Evolutionary conservation across 1,140 invertebrate species (phyloP), one percentile per base, ranked within the genome.

Genomic region (Euglossa dilemma): DNA sequence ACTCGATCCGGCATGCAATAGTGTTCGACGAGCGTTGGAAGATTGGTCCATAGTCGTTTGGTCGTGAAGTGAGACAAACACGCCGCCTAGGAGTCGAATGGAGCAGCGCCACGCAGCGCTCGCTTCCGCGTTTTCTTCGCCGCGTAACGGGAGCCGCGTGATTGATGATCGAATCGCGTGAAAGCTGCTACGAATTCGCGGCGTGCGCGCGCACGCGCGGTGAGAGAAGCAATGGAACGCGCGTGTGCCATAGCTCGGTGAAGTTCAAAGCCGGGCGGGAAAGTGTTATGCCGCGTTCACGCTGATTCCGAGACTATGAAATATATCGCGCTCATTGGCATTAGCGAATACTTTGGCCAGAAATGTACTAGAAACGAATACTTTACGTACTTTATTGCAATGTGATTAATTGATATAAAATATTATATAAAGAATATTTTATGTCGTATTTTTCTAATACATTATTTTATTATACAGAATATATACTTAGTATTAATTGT

Each of bases 151-250:
- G 81, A 79, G 75, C 74, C 56, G 66, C 36, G 56, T 83, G 81
- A 83, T 83, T 76, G 75, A 83, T 69, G 81, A 79, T 79, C 56
- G 50, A 71, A 79, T 83, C 75, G 81, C 81, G 67, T 78, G 81
- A 79, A 83, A 78, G 74, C 75, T 54, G 81, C 75, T 63, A 59
- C 47, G 72, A 56, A 83, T 79, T 79, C 74, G 54, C 66, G 18
- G 54, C 25, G 20, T 20, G 9, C 61, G 18, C 45, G 54, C n/a
- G 54, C 25, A 14, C 36, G 9, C 61, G 18, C 45, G 54, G 18
- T 11, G 20, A 56, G 25, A 73, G 71, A 73, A 28, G 6, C 45
- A 9, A 14, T 25, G n/a, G 67, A 50, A 25, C 67, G 67, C 45
- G 43, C 16, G 23, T 47, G 43, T 11, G 5, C 36, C 63, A 25